Evolutionary conservation across 2,797 vertebrate genomes (phyloP), one percentile per base, ranked within the genome.

Genomic region (Craterocephalus amniculus): DNA sequence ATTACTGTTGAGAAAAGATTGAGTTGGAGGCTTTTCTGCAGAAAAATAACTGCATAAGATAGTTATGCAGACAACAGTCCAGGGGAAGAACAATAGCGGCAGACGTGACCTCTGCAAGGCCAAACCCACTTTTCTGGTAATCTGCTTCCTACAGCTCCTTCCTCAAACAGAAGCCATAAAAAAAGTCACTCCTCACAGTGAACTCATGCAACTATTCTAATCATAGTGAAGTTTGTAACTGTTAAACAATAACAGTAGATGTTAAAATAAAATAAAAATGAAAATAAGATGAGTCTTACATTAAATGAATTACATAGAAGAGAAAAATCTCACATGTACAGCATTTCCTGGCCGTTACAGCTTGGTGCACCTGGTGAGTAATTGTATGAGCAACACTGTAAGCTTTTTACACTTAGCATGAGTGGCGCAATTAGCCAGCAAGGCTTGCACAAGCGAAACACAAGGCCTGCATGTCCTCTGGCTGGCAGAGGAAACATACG

Each of bases 71-170:
- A 72, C 80, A 90, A 83, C 82, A 74, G 78, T 71, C 86, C 84
- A 81, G 70, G 38, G 83, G 55, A 76, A 87, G 80, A 93, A 94
- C 92, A 94, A 93, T 92, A 72, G 92, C 85, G 77, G 81, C 89
- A 88, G 85, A 89, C 81, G 83, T 87, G 84, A 87, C 83, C 89
- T 86, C 81, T 69, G 86, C 54, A 24, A 52, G 84, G 72, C 80
- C 84, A 87, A 88, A 86, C 84, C 83, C 89, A 89, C 67, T 71
- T 83, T 86, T 76, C 81, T 83, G 83, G 71, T 88, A 93, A 94
- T 94, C 92, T 95, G 83, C 87, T 94, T 94, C 93, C 91, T 93
- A 84, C 92, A 93, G 92, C 88, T 88, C 85, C 84, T 93, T 93
- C 93, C 93, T 93, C 83, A 85, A 82, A 84, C 77, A 81, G 79